Evolutionary conservation across 2,113 vertebrate genomes (phyloP).

Genomic region (Polypterus bichir): DNA sequence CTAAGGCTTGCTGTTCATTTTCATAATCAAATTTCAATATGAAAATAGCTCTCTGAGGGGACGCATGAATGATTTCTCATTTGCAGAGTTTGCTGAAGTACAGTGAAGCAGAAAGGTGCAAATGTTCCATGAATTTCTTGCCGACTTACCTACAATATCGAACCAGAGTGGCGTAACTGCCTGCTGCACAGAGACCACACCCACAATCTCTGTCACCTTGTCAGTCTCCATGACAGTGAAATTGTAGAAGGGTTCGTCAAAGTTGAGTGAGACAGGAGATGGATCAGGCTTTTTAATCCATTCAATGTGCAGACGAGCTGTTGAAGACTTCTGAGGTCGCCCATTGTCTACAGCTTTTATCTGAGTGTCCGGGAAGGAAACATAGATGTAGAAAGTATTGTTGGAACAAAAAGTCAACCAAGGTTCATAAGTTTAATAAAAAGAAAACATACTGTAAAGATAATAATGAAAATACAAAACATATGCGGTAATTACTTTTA

Average conservation of each 20-base stretch:
- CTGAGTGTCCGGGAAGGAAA: slow-evolving; percentile 40
- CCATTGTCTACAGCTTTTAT: slow-evolving; percentile 92
- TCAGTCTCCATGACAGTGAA: slow-evolving; percentile 92
- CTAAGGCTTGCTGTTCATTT: too few species aligned
- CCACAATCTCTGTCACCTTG: slow-evolving; percentile 83
- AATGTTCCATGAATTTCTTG: slow-evolving; percentile 40
- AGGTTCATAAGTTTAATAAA: not conserved
- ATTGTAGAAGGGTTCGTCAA: slow-evolving; percentile 85
- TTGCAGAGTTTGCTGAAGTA: not conserved
- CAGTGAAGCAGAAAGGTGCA: slow-evolving; percentile 20
- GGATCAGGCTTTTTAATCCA: slow-evolving; percentile 75
- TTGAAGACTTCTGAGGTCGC: slow-evolving; percentile 83
- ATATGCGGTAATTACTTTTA: too few species aligned
- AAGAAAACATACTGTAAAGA: too few species aligned
- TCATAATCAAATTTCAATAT: too few species aligned
- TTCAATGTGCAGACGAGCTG: slow-evolving; percentile 85
- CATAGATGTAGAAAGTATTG: not conserved
- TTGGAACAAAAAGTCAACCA: not conserved
- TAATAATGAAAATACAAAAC: too few species aligned
- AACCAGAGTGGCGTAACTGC: slow-evolving; percentile 77
- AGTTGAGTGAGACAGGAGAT: slow-evolving; percentile 49
- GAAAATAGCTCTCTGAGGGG: too few species aligned
- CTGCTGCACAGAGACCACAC: slow-evolving; percentile 80
- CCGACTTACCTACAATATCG: slow-evolving; percentile 80
- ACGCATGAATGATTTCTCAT: too few species aligned